Evolutionary conservation across 2,113 vertebrate genomes (phyloP).

Genomic region (Brienomyrus brachyistius): DNA sequence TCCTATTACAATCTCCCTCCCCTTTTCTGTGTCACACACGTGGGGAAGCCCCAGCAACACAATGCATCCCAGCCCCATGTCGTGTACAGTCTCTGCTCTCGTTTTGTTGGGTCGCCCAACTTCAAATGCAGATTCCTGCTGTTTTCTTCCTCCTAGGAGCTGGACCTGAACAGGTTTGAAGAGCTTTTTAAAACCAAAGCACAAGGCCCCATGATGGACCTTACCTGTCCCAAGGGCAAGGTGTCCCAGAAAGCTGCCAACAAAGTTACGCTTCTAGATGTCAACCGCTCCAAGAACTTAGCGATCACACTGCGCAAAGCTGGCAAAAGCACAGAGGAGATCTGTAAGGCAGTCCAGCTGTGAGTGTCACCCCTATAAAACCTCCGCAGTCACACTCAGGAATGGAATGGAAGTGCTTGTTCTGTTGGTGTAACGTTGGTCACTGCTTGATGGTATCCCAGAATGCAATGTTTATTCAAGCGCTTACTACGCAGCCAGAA

Average conservation of each 20-base stretch:
- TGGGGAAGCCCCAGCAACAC: not conserved
- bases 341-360: slow-evolving; percentile 91
- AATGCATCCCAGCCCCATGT: not conserved
- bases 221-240: slow-evolving; percentile 79
- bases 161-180: slow-evolving; percentile 91
- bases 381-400: not conserved
- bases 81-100: not conserved
- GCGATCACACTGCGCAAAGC: slow-evolving; percentile 93
- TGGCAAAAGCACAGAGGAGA: slow-evolving; percentile 80
- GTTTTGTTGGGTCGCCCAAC: not conserved
- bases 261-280: slow-evolving; percentile 84
- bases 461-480: not conserved
- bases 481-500: not conserved
- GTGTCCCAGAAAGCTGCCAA: slow-evolving; percentile 72
- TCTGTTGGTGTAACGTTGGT: not conserved
- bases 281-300: slow-evolving; percentile 93
- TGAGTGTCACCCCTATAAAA: slow-evolving; percentile 39
- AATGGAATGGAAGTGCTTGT: not conserved
- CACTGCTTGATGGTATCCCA: not conserved
- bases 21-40: not conserved
- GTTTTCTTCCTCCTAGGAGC: slow-evolving; percentile 57
- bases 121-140: not conserved
- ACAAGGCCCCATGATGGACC: slow-evolving; percentile 80
- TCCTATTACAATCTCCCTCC: not conserved
- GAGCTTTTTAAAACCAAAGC: slow-evolving; percentile 96